Evolutionary conservation across 2,113 vertebrate species (phyloP), one percentile per base, ranked within the genome.

Genomic region (Cyanoderma ruficeps): DNA sequence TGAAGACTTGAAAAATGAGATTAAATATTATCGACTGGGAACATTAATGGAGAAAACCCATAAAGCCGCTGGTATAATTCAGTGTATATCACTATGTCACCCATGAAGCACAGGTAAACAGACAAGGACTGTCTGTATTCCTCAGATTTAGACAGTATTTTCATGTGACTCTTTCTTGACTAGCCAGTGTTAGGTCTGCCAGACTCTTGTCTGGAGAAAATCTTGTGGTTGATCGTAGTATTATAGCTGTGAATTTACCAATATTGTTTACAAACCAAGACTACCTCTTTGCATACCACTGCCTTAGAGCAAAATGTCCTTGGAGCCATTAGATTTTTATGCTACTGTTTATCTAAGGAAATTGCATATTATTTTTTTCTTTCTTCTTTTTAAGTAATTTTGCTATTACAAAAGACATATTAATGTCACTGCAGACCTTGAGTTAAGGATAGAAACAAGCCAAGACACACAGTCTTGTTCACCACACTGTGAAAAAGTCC

Each of bases 251-350:
- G 52, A 79, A 53, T 57, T 82, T 74, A 14, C 4, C 21, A 72
- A 39, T 10, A 18, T 1, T 55, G 10, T 47, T 67, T 61, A 13
- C 23, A 65, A 90, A 61, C 2, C 10, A 46, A 42, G 15, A 10
- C 4, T 8, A 35, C 9, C 3, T 72, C 15, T 86, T 79, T 59
- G 12, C 13, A 12, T 15, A 27, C 7, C 2, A 59, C 2, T 2
- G 1, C 69, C 33, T 42, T 27, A 39, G 1, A 76, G 5, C 2
- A 60, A 15, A 56, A 10, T 2, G 1, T 28, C 15, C 12, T 23
- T 41, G 14, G 5, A 83, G 14, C 8, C 21, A 27, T 68, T 21
- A 28, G 16, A n/a, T 39, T 59, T 71, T 64, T 11, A 44, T 24
- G 31, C 1, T 13, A 37, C 13, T 52, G 1, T 57, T 85, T 67